Base-by-base conservation (phyloP, 92 coral and sea anemone species). In the Epizoanthus illoricatus region DNA sequence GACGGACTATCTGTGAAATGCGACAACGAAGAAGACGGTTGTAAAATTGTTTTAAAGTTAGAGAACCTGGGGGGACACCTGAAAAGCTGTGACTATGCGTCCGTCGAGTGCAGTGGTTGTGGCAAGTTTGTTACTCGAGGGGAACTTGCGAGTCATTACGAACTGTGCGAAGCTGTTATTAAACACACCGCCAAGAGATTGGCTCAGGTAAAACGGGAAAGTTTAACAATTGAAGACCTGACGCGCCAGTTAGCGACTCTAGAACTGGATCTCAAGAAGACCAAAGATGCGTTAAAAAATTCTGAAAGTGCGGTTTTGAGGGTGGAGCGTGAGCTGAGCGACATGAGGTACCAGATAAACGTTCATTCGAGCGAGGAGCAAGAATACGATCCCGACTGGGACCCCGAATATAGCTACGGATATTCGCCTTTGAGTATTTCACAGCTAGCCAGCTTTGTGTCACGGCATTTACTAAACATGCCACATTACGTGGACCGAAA, bases 361-460 rank as follows among this genome's bases (percentile, higher is more conserved):
- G 21, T 65, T 54, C 87, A 89, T 40, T 84, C 90, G 12, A 78
- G 63, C n/a, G 89, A 79, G 24, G 86, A 84, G 17, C 91, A 93
- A 41, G 93, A 90, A 71, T 85, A 85, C 49, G 98, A 94, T 55
- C 52, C 89, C 13, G 94, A 87, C 56, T 97, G 98, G 93, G 99
- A 97, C 65, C 94, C 99, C 0, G 98, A 97, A 28, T 97, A 97
- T 61, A 86, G 85, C 28, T 94, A 97, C 33, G 99, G 99, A 4
- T 97, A 97, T 69, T 97, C 99, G 6, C 98, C 99, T 0, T 86
- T 90, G 58, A 94, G 98, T 65, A 92, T 94, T 12, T 84, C 92
- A 7, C 93, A 91, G 58, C 88, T 97, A 10, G 85, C 98, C 3
- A 88, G 92, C 59, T 75, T 94, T 42, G 95, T 97, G 3, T 87